These are phyloP conservation scores for Helicoverpa armigera DNA, from an alignment of 1,140 invertebrate species.

Conservation along the genomic window DNA sequence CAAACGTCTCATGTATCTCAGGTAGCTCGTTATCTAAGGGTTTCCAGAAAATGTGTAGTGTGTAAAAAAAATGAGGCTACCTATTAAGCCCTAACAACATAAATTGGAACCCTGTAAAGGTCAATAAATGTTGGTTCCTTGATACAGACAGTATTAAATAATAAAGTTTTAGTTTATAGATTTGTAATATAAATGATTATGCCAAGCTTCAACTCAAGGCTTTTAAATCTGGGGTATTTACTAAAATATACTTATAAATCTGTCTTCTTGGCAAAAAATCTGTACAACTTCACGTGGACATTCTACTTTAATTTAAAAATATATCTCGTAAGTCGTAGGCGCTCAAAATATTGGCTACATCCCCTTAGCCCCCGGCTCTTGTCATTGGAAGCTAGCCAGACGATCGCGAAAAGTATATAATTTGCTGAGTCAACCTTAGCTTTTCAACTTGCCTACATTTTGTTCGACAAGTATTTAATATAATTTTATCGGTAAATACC, in stretches of 20 bases:
- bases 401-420: slow-evolving; percentile 38
- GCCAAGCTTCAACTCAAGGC: no score
- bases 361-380: slow-evolving; percentile 23
- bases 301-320: slow-evolving; percentile 36
- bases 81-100: no score
- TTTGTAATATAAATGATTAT: no score
- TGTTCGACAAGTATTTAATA: not conserved
- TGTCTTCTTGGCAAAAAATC: not conserved
- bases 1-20: no score
- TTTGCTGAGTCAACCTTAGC: slow-evolving; percentile 33
- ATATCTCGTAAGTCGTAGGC: slow-evolving; percentile 35
- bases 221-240: not conserved
- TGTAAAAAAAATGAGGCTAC: no score
- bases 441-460: slow-evolving; percentile 24
- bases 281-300: slow-evolving; percentile 10
- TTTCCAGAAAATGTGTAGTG: no score
- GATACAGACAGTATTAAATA: no score
- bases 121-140: no score
- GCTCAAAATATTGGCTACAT: slow-evolving; percentile 45
- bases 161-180: no score
- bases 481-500: slow-evolving; percentile 22
- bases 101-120: no score
- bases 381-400: slow-evolving; percentile 40
- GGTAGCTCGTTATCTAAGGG: no score
- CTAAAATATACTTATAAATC: not conserved